These are phyloP conservation scores for Rhopalosiphum nymphaeae DNA, from an alignment of 2,888 invertebrate species.

Conservation along the genomic window DNA sequence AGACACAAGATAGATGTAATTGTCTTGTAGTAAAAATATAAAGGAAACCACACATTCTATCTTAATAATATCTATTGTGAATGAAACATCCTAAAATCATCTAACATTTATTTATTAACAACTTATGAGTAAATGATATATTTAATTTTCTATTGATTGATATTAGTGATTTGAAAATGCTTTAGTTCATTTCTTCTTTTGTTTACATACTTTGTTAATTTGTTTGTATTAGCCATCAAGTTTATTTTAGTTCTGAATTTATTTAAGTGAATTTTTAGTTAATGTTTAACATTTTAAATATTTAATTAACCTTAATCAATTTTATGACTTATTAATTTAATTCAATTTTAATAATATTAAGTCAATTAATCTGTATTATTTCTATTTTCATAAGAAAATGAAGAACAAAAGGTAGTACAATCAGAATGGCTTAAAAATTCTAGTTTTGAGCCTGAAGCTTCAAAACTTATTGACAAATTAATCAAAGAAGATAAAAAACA, in stretches of 20 bases:
- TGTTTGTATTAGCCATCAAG: not conserved
- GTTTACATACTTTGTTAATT: not conserved
- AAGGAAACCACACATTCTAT: too few species aligned
- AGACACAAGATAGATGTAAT: too few species aligned
- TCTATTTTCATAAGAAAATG: constrained; percentile 25
- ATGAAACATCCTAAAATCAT: not conserved
- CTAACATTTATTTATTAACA: not conserved
- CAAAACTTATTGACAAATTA: not conserved
- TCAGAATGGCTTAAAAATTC: constrained; percentile 63
- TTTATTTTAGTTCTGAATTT: not conserved
- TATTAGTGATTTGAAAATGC: not conserved
- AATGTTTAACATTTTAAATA: not conserved
- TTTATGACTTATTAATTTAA: too few species aligned
- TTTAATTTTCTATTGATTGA: not conserved
- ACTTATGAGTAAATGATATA: not conserved
- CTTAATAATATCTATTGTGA: too few species aligned
- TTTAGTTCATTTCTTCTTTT: not conserved
- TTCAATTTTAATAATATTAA: too few species aligned
- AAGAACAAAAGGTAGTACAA: not conserved
- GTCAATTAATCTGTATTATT: not conserved
- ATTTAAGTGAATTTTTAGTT: not conserved
- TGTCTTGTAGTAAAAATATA: too few species aligned
- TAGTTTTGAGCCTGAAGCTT: constrained; percentile 56
- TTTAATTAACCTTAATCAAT: too few species aligned
- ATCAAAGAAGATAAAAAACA: constrained; percentile 22